Percentiles rank a stretch among this genome's conserved stretches.
Conservation (phyloP, 2,797 vertebrate species). For the Loriculus beryllinus region DNA sequence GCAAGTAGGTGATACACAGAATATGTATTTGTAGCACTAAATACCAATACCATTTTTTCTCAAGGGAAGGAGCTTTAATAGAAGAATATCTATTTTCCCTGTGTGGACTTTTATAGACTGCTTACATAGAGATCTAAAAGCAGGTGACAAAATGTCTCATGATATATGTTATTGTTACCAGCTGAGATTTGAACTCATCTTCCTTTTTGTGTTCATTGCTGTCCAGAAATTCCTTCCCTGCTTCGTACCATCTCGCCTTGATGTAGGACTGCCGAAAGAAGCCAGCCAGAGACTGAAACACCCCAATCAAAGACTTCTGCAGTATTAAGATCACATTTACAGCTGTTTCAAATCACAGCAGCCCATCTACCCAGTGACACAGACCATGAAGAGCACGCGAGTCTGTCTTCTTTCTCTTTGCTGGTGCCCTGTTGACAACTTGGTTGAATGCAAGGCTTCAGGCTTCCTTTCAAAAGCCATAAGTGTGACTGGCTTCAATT, state of each 20-base stretch:
- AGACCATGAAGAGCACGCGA: not conserved
- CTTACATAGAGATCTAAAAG: not conserved
- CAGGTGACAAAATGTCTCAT: not conserved
- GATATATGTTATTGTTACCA: fast-evolving
- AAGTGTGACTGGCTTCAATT: slow-evolving; percentile 15
- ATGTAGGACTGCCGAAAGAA: not conserved
- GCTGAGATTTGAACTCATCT: not conserved
- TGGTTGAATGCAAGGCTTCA: not conserved
- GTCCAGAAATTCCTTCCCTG: not conserved
- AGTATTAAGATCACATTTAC: not conserved
- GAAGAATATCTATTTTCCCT: not conserved
- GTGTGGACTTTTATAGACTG: not conserved
- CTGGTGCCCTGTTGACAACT: not conserved
- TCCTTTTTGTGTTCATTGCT: not conserved
- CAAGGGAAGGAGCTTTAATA: not conserved
- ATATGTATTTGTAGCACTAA: not conserved
- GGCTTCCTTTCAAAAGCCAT: not conserved
- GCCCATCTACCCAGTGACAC: not conserved
- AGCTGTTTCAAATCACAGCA: slow-evolving; percentile 35
- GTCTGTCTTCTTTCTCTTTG: slow-evolving; percentile 21
- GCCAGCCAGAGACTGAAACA: not conserved
- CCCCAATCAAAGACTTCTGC: not conserved
- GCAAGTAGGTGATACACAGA: not conserved
- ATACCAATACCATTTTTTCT: not conserved
- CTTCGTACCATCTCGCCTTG: not conserved